Evolutionary conservation across 2,113 vertebrate genomes (phyloP).

Genomic region (Platichthys flesus): DNA sequence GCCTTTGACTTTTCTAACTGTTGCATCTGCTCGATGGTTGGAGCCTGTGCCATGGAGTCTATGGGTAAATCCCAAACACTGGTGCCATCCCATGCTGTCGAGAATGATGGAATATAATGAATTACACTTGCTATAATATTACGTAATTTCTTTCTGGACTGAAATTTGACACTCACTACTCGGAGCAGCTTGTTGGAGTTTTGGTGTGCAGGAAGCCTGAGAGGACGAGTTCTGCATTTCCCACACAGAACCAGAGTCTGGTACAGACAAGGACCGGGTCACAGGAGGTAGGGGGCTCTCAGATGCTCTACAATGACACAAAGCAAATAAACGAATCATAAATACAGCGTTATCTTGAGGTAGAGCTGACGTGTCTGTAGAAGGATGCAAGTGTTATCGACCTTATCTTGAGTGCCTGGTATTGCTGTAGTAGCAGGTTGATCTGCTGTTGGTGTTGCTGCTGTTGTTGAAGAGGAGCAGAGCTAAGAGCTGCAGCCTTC

Average conservation of each 20-base stretch:
- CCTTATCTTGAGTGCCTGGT: conserved; percentile 96
- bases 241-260: conserved; percentile 96
- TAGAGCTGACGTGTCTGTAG: not conserved
- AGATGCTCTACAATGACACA: conserved; percentile 84
- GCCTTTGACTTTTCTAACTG: conserved; percentile 96
- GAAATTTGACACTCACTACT: conserved; percentile 68
- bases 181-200: conserved; percentile 72
- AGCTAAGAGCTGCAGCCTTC: conserved; percentile 89
- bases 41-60: conserved; percentile 88
- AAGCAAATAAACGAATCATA: not conserved
- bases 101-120: conserved; percentile 22
- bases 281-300: conserved; percentile 93
- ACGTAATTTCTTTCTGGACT: not conserved
- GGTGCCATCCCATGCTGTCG: conserved; percentile 93
- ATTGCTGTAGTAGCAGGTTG: conserved; percentile 92
- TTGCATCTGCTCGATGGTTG: conserved; percentile 96
- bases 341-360: not conserved
- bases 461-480: conserved; percentile 89
- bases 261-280: conserved; percentile 91
- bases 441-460: conserved; percentile 97
- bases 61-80: conserved; percentile 99
- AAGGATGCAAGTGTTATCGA: conserved; percentile 44
- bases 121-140: not conserved
- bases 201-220: conserved; percentile 87
- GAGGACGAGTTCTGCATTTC: conserved; percentile 92